Evolutionary conservation across 2,888 invertebrate genomes (phyloP), one percentile per base, ranked within the genome.

Genomic region (Heliconius ismenius): DNA sequence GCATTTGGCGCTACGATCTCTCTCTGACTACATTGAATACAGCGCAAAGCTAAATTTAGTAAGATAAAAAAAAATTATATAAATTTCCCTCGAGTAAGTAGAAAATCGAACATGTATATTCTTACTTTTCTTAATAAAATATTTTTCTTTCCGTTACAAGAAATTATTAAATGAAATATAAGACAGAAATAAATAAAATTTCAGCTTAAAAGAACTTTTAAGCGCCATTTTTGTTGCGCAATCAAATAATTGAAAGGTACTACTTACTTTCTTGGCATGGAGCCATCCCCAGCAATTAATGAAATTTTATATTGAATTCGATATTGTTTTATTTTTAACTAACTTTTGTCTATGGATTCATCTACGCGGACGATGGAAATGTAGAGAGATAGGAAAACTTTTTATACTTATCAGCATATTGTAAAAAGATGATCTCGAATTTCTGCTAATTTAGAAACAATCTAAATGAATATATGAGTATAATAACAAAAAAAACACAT

Each of bases 251-350:
- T 74, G 74, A 64, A 65, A 65, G 28, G 64, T 65, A 65, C 74
- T 49, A 65, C 64, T 64, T 74, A 64, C 64, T 74, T 24, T 32
- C 58, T 74, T 74, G 74, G 74, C 74, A 54, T 18, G 32, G 24
- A 74, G 74, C 74, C 74, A 65, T 65, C 54, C 1, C 58, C 32
- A 70, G 70, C 58, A 70, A 70, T 70, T 70, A 70, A 70, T 70
- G n/a, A 70, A 24, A n/a, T 58, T 58, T 70, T 70, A 58, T 70
- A 58, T 70, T 58, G n/a, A 70, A 70, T 70, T n/a, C 58, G 58
- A 69, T 36, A 70, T 70, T 32, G 28, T 58, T 70, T 69, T 32
- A 70, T 70, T 70, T n/a, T 21, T 13, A 32, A 54, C 28, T 58
- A 70, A 58, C 24, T 58, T 36, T n/a, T 36, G n/a, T 11, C 9